Evolutionary conservation across 2,113 vertebrate genomes (phyloP).

Genomic region (Tympanuchus pallidicinctus): DNA sequence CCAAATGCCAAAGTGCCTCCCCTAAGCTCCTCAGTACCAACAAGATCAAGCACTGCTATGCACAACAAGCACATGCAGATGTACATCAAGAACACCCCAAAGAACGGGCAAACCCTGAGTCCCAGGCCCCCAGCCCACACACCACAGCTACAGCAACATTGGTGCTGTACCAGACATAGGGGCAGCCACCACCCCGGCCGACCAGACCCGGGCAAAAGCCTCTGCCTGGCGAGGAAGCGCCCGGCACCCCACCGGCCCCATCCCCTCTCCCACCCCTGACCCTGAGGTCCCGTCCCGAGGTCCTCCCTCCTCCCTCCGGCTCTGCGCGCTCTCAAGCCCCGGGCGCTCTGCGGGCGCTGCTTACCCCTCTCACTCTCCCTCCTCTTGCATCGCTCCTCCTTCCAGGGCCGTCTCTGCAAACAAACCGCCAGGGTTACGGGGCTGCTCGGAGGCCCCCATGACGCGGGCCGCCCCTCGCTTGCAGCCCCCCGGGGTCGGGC

Average conservation of each 20-base stretch:
- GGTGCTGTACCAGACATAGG: rapidly evolving
- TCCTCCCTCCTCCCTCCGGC: too few relatives aligned
- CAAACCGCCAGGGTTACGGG: conserved; percentile 50
- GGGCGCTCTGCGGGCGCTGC: background rate
- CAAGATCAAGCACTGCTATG: background rate
- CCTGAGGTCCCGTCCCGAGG: background rate
- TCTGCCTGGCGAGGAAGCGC: too few relatives aligned
- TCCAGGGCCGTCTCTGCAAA: conserved; percentile 63
- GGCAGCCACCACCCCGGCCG: background rate
- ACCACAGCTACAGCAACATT: background rate
- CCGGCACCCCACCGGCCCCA: too few relatives aligned
- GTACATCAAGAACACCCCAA: background rate
- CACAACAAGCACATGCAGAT: background rate
- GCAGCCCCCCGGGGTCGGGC: background rate
- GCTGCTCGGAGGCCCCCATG: background rate
- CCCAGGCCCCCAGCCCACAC: background rate
- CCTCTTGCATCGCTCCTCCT: conserved; percentile 69
- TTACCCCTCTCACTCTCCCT: conserved; percentile 74
- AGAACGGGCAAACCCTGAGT: background rate
- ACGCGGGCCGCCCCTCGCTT: background rate
- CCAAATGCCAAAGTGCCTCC: background rate
- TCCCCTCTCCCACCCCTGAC: too few relatives aligned
- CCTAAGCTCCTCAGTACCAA: background rate
- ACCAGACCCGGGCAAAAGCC: too few relatives aligned
- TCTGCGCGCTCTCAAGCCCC: background rate